A percentile compares a stretch with the other conserved stretches of the same genome.
Conservation (phyloP, 2,888 invertebrate genomes). For the Xestia xanthographa region DNA sequence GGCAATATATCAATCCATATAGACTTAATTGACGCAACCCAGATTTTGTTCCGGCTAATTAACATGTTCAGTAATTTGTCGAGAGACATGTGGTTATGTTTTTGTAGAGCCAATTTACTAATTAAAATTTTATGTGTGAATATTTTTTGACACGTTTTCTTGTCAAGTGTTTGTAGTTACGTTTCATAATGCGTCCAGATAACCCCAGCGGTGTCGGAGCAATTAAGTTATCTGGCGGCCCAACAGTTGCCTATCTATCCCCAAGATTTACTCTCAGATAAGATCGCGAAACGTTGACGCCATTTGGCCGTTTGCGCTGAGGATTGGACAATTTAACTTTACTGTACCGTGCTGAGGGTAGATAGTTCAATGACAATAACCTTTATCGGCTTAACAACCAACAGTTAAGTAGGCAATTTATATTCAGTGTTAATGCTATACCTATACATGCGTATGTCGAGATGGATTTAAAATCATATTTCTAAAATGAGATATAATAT, state of each 20-base stretch:
- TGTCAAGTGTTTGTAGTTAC: slow-evolving; percentile 55
- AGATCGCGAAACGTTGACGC: slow-evolving; percentile 86
- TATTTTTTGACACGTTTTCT: slow-evolving; percentile 30
- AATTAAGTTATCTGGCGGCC: slow-evolving; percentile 86
- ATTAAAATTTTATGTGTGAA: slow-evolving; percentile 54
- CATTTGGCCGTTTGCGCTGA: slow-evolving; percentile 85
- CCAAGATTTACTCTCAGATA: slow-evolving; percentile 85
- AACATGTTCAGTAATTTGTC: slow-evolving; percentile 74
- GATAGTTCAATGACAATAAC: slow-evolving; percentile 85
- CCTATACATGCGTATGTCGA: slow-evolving; percentile 66
- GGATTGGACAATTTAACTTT: slow-evolving; percentile 88
- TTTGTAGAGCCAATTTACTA: slow-evolving; percentile 56
- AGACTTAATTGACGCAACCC: slow-evolving; percentile 79
- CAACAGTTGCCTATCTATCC: slow-evolving; percentile 80
- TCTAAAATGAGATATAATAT: slow-evolving; percentile 69
- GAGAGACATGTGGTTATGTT: slow-evolving; percentile 70
- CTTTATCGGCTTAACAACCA: slow-evolving; percentile 82
- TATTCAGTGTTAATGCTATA: slow-evolving; percentile 81
- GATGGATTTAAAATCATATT: slow-evolving; percentile 70
- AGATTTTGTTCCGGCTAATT: slow-evolving; percentile 75
- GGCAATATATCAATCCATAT: slow-evolving; percentile 84
- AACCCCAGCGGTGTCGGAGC: slow-evolving; percentile 79
- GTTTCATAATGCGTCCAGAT: slow-evolving; percentile 77
- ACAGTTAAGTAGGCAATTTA: slow-evolving; percentile 84
- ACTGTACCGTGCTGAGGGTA: slow-evolving; percentile 79